Base-by-base conservation (phyloP, 2,797 vertebrate species). In the Coilia nasus region DNA sequence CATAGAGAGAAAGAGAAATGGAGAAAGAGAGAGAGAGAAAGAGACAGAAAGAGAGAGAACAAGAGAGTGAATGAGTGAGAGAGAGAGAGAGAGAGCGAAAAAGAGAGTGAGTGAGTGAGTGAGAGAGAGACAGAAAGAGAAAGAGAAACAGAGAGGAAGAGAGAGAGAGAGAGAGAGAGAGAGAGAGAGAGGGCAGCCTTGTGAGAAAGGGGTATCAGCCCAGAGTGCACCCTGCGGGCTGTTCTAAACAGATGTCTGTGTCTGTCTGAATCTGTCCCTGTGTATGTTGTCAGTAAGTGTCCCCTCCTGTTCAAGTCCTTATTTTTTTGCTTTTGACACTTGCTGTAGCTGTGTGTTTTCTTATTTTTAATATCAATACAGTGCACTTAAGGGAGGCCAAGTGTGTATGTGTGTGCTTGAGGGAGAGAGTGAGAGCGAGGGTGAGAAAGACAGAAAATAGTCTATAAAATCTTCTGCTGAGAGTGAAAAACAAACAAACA, bases 311-410 rank as follows among this genome's bases (percentile, higher is more conserved):
- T 71, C 28, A 15, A 17, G 64, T 28, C 28, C 28, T 31, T 19
- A 31, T 35, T 28, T 35, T 71, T 44, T 17, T 15, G 71, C 71
- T 21, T 78, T 31, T 78, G 15, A 78, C 17, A 78, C 15, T 44
- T 10, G 31, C 64, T 71, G 35, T 10, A 17, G 17, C 31, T 21
- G 71, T 78, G 7, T 41, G 35, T 44, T 14, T 71, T 25, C 12
- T 71, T 71, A 15, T 56, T 78, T 19, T 35, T 19, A 31, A 78
- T 78, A 78, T 78, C 71, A 78, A 78, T 44, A 41, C 9, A 78
- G 15, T 9, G 31, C 71, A 44, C 17, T 44, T 78, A 54, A 9
- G 7, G 50, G 7, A 54, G 9, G 50, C 50, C 50, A 54, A 54
- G 50, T 3, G 2, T 54, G 50, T 54, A 1, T 54, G 50, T 54